phyloP scores from a whole-genome alignment of 2,797 vertebrate genomes.

The Synanceia verrucosa region DNA sequence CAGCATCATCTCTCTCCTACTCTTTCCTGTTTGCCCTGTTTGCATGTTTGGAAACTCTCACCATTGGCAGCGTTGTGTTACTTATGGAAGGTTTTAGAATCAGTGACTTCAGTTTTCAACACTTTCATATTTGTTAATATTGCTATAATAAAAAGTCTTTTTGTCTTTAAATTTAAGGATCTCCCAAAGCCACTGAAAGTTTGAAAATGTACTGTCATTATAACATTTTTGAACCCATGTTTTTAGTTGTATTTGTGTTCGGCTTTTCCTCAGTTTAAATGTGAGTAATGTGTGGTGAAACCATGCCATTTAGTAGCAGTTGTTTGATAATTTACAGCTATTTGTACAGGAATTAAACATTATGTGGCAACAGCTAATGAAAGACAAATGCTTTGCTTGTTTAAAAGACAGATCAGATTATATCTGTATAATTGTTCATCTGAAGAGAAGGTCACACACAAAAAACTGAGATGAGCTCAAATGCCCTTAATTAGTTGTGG shows the following conservation, averaged over 20 bases:
- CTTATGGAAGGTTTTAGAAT: not conserved
- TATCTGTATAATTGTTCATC: no score
- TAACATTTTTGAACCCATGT: not conserved
- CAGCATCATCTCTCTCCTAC: not conserved
- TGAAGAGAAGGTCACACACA: no score
- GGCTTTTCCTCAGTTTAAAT: not conserved
- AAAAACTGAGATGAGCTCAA: slow-evolving; percentile 16
- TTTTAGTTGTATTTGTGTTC: not conserved
- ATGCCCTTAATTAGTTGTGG: slow-evolving; percentile 25
- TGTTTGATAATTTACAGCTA: not conserved
- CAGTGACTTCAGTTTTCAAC: not conserved
- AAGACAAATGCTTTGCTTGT: not conserved
- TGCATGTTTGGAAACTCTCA: not conserved
- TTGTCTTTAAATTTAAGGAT: slow-evolving; percentile 13
- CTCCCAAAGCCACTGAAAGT: not conserved
- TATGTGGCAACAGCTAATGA: slow-evolving; percentile 8
- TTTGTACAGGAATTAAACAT: not conserved
- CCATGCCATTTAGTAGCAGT: not conserved
- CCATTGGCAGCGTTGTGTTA: not conserved
- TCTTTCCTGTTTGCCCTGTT: not conserved
- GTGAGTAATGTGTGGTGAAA: not conserved
- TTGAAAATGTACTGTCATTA: not conserved
- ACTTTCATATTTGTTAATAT: not conserved
- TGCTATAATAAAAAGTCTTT: not conserved
- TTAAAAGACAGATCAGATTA: no score